These are phyloP conservation scores for Chironomus tentans DNA, from an alignment of 2,888 invertebrate species.

Conservation along the genomic window DNA sequence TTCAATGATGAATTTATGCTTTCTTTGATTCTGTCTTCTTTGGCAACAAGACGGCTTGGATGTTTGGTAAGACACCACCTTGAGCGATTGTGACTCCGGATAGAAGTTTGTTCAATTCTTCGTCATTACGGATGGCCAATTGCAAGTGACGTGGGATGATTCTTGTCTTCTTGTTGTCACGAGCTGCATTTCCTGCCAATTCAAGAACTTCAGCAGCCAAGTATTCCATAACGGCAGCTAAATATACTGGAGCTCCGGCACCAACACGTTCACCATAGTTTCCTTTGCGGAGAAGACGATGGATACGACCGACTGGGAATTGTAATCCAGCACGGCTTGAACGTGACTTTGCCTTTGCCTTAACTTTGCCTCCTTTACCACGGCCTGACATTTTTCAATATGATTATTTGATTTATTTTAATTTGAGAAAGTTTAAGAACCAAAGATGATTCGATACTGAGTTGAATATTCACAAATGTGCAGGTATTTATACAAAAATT, in stretches of 20 bases:
- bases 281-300: slow-evolving; percentile 43
- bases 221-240: slow-evolving; percentile 53
- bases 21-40: neutral
- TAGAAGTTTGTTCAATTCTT: neutral
- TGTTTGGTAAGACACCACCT: neutral
- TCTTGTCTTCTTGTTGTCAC: slow-evolving; percentile 55
- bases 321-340: slow-evolving; percentile 45
- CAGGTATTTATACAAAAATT: neutral
- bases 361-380: neutral
- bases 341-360: slow-evolving; percentile 31
- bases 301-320: slow-evolving; percentile 39
- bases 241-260: slow-evolving; percentile 45
- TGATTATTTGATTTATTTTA: neutral
- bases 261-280: slow-evolving; percentile 45
- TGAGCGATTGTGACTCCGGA: neutral
- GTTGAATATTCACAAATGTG: neutral
- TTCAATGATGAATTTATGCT: neutral
- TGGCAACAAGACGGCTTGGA: neutral
- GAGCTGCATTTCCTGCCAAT: slow-evolving; percentile 52
- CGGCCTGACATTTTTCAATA: neutral
- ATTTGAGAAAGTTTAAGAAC: neutral
- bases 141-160: slow-evolving; percentile 27
- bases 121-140: neutral
- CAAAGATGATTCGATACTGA: neutral
- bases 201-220: slow-evolving; percentile 59